These are phyloP conservation scores for Ambastaia sidthimunki DNA, from an alignment of 2,797 vertebrate genomes.

Conservation along the genomic window DNA sequence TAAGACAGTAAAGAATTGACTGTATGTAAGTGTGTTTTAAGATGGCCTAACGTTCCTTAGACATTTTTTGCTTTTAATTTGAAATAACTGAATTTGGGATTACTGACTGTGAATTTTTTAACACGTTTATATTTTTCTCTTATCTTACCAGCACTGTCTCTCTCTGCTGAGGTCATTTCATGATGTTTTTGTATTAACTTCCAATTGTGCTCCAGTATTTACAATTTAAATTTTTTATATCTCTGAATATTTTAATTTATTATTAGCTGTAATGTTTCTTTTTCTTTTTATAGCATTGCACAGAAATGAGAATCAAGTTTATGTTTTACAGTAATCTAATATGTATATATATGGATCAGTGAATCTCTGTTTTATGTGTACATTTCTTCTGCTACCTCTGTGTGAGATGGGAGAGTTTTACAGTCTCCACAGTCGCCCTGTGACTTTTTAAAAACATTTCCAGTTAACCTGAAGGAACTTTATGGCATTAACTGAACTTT, in stretches of 20 bases:
- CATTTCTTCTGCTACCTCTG: slow-evolving; percentile 62
- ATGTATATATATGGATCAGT: slow-evolving; percentile 37
- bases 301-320: slow-evolving; percentile 52
- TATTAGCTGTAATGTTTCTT: slow-evolving; percentile 49
- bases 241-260: slow-evolving; percentile 59
- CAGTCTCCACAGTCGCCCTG: slow-evolving; percentile 13
- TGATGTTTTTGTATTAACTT: slow-evolving; percentile 58
- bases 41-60: background rate
- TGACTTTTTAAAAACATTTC: slow-evolving; percentile 25
- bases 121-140: slow-evolving; percentile 47
- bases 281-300: slow-evolving; percentile 57
- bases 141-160: slow-evolving; percentile 41
- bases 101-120: slow-evolving; percentile 66
- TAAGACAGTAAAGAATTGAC: background rate
- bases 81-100: slow-evolving; percentile 54
- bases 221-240: slow-evolving; percentile 48
- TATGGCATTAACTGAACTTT: slow-evolving; percentile 48
- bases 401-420: slow-evolving; percentile 58
- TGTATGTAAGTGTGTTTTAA: slow-evolving; percentile 9
- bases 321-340: slow-evolving; percentile 49
- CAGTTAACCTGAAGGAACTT: slow-evolving; percentile 51
- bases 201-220: slow-evolving; percentile 63
- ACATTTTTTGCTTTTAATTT: slow-evolving; percentile 38
- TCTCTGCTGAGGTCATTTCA: slow-evolving; percentile 58
- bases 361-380: slow-evolving; percentile 42